A percentile compares a stretch with the other conserved stretches of the same genome.
These are phyloP conservation scores for Genyomyrus donnyi DNA, from an alignment of 2,113 vertebrate species.

Conservation along the genomic window DNA sequence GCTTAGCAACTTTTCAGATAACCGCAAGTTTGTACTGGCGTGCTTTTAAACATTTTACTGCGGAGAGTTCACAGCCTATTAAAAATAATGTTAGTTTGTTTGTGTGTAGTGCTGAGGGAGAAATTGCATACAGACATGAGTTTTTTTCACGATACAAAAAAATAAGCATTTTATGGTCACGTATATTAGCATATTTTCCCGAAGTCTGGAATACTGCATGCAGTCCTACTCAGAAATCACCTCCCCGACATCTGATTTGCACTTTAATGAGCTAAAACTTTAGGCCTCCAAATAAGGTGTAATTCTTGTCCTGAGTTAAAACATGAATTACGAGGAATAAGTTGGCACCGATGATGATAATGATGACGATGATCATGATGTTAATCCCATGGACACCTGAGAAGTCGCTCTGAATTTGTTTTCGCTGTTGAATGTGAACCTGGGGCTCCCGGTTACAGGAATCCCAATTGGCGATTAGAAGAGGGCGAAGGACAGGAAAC, in stretches of 20 bases:
- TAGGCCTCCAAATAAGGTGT: neutral
- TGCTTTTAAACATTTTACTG: neutral
- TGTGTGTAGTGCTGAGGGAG: neutral
- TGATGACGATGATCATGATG: neutral
- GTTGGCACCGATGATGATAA: neutral
- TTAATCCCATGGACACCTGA: neutral
- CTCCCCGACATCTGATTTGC: neutral
- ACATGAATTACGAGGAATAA: neutral
- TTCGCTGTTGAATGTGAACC: neutral
- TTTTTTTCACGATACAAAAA: neutral
- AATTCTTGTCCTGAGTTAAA: neutral
- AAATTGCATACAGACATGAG: neutral
- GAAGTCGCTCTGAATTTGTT: neutral
- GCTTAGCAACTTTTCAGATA: constrained; percentile 6
- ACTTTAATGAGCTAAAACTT: neutral
- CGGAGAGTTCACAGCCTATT: neutral
- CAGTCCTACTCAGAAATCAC: neutral
- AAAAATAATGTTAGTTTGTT: neutral
- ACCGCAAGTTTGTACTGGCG: neutral
- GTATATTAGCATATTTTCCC: neutral
- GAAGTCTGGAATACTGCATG: neutral
- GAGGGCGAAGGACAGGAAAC: neutral
- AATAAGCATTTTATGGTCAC: neutral
- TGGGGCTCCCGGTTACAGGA: neutral
- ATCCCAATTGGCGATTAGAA: neutral